Evolutionary conservation across 1,140 invertebrate genomes (phyloP), one percentile per base, ranked within the genome.

Genomic region (Drosophila rhopaloa): DNA sequence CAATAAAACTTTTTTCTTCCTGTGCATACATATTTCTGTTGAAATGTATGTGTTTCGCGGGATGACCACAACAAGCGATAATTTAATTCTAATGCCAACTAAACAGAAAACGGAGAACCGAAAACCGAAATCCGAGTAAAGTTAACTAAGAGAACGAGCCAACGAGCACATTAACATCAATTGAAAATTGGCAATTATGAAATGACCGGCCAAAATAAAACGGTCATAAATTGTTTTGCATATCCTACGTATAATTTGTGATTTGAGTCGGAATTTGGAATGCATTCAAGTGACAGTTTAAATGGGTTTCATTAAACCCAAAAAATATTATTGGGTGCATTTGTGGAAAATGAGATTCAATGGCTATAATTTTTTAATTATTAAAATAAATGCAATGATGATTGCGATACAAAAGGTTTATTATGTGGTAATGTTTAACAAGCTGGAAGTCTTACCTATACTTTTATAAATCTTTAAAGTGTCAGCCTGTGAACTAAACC

Each of bases 21-120:
- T n/a, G 24, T 51, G 48, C 16, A 51, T 47, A 38, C 37, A 44
- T 37, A 62, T 50, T 67, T 48, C 44, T 35, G 35, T 61, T 5
- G n/a, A 14, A 29, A 13, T 32, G n/a, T 27, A 2, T 16, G 1
- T 44, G 24, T 27, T 14, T 57, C 29, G 38, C 10, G 3, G 70
- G 27, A 54, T 50, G 43, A 79, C 76, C 62, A 55, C 56, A 56
- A 58, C 27, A 55, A 53, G 50, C 59, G 27, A 66, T 81, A 81
- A 81, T 81, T 81, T 54, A 66, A 81, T 79, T 74, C 50, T 50
- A 53, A 50, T 48, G 51, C 53, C 53, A 29, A 71, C 65, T 71
- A 58, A 72, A 56, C 66, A 48, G 27, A 14, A 35, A 57, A 10
- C 11, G 4, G 16, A 54, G 37, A 32, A 46, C 3, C 29, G 2